A percentile compares a stretch with the other conserved stretches of the same genome.
Conservation (phyloP, 2,888 invertebrate genomes). For the Eudasyphora cyanicolor region DNA sequence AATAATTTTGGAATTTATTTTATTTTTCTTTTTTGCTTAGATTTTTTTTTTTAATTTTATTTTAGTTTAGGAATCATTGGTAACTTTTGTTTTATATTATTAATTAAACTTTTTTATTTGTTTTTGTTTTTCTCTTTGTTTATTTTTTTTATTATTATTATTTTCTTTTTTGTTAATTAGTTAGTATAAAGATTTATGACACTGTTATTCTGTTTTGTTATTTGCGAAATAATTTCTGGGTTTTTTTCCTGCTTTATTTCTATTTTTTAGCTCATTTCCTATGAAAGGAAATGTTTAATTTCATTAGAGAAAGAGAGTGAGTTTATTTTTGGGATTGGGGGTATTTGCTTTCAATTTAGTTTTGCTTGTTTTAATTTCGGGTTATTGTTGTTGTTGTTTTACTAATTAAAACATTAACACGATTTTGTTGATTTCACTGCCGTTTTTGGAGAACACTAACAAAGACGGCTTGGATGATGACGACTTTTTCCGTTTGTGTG, state of each 20-base stretch:
- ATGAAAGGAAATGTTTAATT: neutral
- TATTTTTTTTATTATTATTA: neutral
- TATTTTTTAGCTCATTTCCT: neutral
- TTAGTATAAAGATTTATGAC: neutral
- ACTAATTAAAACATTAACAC: neutral
- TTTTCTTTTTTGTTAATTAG: neutral
- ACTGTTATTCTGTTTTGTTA: neutral
- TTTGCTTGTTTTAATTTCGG: neutral
- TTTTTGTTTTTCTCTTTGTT: neutral
- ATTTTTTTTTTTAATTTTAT: neutral
- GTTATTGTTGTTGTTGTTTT: neutral
- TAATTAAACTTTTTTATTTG: neutral
- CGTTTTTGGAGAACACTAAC: neutral
- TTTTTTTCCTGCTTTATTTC: neutral
- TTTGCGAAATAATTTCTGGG: neutral
- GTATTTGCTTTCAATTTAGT: neutral
- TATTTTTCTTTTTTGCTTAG: neutral
- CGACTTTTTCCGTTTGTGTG: neutral
- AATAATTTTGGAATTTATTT: constrained; percentile 7
- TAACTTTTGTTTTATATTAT: too few relatives aligned
- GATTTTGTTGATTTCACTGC: neutral
- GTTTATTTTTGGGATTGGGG: neutral
- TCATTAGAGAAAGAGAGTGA: neutral
- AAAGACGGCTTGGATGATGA: neutral
- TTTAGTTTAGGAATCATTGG: neutral